phyloP scores from a whole-genome alignment of 2,888 invertebrate genomes.

The Acleris holmiana region DNA sequence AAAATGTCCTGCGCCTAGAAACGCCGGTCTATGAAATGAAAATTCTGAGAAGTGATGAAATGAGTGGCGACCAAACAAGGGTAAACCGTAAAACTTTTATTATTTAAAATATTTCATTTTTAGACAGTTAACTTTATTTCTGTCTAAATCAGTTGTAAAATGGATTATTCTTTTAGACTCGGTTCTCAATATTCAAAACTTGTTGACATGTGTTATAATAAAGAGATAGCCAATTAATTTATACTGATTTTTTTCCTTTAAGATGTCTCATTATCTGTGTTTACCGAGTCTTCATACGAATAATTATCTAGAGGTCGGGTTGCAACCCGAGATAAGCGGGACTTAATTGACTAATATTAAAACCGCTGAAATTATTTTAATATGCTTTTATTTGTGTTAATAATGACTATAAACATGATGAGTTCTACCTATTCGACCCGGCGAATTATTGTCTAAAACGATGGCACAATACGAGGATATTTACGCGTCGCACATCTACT shows the following conservation, averaged over 20 bases:
- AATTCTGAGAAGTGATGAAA: no score
- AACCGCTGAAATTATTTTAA: slow-evolving; percentile 30
- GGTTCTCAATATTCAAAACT: no score
- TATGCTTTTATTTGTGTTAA: slow-evolving; percentile 30
- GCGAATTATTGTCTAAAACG: slow-evolving; percentile 52
- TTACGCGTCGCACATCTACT: slow-evolving; percentile 29
- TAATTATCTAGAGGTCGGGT: slow-evolving; percentile 32
- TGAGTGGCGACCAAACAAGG: no score
- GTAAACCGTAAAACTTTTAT: no score
- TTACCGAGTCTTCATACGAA: slow-evolving; percentile 3
- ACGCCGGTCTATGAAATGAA: no score
- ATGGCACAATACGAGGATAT: slow-evolving; percentile 49
- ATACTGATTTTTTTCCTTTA: slow-evolving; percentile 5
- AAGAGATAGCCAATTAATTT: slow-evolving; percentile 18
- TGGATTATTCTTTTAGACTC: no score
- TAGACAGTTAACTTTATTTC: no score
- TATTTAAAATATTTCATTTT: no score
- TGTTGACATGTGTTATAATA: neutral
- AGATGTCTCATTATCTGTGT: slow-evolving; percentile 18
- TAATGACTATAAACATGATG: slow-evolving; percentile 20
- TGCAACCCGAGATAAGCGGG: slow-evolving; percentile 19
- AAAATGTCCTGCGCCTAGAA: no score
- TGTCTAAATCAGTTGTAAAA: no score
- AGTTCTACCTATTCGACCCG: slow-evolving; percentile 37
- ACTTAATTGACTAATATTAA: slow-evolving; percentile 12